A percentile compares a stretch with the other conserved stretches of the same genome.
Evolutionary conservation across 2,113 vertebrate genomes (phyloP).

Genomic region (Lepus timidus): DNA sequence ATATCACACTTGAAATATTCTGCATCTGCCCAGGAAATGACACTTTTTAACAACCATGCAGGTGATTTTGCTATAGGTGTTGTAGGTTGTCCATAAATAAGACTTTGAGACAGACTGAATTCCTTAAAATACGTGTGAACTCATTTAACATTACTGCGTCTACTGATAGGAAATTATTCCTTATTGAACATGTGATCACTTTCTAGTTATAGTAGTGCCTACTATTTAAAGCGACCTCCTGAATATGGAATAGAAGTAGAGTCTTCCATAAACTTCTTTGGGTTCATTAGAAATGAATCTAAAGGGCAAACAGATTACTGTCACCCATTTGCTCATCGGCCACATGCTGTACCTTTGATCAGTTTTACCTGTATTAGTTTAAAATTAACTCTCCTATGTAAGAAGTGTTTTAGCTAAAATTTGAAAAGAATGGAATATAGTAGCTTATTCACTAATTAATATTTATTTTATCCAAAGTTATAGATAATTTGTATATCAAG

Average conservation of each 20-base stretch:
- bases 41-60: conserved; percentile 42
- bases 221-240: not conserved
- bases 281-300: not conserved
- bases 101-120: not conserved
- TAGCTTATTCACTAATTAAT: not conserved
- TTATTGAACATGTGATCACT: not conserved
- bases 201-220: not conserved
- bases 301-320: not conserved
- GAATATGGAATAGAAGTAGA: not conserved
- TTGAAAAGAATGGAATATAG: not conserved
- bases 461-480: conserved; percentile 54
- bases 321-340: not conserved
- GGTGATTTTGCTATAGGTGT: conserved; percentile 6
- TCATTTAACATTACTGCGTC: not conserved
- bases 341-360: not conserved
- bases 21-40: conserved; percentile 53
- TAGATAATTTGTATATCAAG: not conserved
- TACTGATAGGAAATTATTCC: not conserved
- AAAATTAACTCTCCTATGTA: not conserved
- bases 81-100: conserved; percentile 12
- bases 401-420: conserved; percentile 3
- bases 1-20: conserved; percentile 28
- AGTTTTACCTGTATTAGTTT: conserved; percentile 27
- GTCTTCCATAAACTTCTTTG: not conserved
- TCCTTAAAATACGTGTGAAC: not conserved